A percentile compares a stretch with the other conserved stretches of the same genome.
phyloP scores from a whole-genome alignment of 2,113 vertebrate genomes.

The Rhinopithecus roxellana region DNA sequence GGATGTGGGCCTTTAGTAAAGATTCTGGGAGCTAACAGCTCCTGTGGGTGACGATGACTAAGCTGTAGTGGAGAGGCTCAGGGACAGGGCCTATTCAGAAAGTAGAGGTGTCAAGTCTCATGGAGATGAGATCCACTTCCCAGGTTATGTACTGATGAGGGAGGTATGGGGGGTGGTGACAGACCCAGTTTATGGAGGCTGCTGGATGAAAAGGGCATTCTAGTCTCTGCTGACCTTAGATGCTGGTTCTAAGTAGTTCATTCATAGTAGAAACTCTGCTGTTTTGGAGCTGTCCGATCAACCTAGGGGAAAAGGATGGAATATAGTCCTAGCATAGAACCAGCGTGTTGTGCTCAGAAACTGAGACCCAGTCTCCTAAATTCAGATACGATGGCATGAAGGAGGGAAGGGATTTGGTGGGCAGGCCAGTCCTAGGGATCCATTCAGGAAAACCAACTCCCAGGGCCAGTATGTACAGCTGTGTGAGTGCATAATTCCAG shows the following conservation, averaged over 20 bases:
- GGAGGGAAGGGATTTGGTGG: not conserved
- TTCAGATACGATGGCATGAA: not conserved
- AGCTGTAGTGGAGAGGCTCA: not conserved
- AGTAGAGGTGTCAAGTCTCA: not conserved
- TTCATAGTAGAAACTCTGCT: not conserved
- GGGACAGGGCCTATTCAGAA: not conserved
- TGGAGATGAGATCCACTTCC: not conserved
- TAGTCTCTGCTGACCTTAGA: not conserved
- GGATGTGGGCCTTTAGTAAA: not conserved
- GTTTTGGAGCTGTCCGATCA: not conserved
- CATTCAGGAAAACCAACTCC: not conserved
- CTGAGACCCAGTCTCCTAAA: not conserved
- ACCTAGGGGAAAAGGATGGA: too few species aligned
- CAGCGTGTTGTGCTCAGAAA: rapidly evolving
- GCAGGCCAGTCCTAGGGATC: not conserved
- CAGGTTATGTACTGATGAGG: too few species aligned
- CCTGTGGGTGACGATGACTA: not conserved
- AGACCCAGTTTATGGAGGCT: not conserved
- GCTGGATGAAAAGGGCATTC: not conserved
- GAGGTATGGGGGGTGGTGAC: too few species aligned
- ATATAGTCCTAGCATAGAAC: not conserved
- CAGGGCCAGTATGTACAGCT: not conserved
- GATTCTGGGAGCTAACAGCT: not conserved
- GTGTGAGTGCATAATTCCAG: not conserved
- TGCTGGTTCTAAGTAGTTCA: not conserved